Percentiles rank a stretch among this genome's conserved stretches.
phyloP scores from a whole-genome alignment of 2,797 vertebrate genomes.

The Limnodromus scolopaceus region DNA sequence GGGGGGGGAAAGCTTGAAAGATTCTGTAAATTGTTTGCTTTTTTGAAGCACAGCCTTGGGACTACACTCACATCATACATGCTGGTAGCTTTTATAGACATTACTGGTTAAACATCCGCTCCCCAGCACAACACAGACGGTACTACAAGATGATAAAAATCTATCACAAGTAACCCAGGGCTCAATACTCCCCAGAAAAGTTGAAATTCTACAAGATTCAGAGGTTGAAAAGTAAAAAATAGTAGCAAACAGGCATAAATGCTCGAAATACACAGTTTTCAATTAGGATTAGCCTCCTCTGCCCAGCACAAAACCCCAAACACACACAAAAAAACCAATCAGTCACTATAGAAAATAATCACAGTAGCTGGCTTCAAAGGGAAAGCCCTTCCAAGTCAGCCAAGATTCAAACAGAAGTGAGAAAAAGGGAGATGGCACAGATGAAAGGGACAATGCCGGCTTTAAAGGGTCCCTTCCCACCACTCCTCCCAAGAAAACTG shows the following conservation, averaged over 20 bases:
- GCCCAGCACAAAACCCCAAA: not conserved
- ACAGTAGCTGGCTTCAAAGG: not conserved
- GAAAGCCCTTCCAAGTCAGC: not conserved
- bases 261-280: not conserved
- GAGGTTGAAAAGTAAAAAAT: not conserved
- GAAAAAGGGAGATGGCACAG: not conserved
- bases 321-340: not conserved
- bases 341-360: not conserved
- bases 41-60: not conserved
- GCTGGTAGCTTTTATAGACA: not conserved
- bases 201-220: not conserved
- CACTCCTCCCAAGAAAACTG: not conserved
- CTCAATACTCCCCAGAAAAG: not conserved
- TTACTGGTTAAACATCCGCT: not conserved
- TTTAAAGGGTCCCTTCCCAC: not conserved
- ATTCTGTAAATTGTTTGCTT: not conserved
- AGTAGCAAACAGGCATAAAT: not conserved
- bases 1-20: not conserved
- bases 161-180: fast-evolving
- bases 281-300: not conserved
- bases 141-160: not conserved
- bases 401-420: not conserved
- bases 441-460: not conserved
- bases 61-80: not conserved
- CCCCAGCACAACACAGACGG: not conserved